A percentile compares a stretch with the other conserved stretches of the same genome.
phyloP scores from a whole-genome alignment of 2,113 vertebrate genomes.

The Melanerpes aurifrons region DNA sequence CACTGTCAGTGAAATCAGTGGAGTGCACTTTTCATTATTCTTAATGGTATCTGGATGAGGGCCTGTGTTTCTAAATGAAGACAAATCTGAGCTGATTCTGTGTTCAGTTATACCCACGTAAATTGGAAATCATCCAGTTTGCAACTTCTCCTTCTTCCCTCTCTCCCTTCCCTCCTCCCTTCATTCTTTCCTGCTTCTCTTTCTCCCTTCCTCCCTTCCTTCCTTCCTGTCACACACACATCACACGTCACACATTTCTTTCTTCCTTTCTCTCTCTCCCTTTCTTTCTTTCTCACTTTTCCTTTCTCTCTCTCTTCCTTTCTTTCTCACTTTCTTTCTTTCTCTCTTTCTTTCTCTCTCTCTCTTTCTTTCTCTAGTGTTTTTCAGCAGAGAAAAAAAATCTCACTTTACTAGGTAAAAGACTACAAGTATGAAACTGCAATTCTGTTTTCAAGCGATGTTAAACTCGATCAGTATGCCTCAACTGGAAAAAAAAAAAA shows the following conservation, averaged over 20 bases:
- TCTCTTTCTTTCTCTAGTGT: not conserved
- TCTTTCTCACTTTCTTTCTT: too few relatives aligned
- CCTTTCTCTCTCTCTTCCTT: not conserved
- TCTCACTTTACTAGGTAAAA: not conserved
- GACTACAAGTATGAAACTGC: not conserved
- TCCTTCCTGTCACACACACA: too few relatives aligned
- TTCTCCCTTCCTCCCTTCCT: too few relatives aligned
- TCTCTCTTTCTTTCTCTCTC: not conserved
- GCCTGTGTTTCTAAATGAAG: slow-evolving; percentile 41
- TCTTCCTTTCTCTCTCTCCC: too few relatives aligned
- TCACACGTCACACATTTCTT: too few relatives aligned
- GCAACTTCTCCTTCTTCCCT: not conserved
- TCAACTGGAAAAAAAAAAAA: not conserved
- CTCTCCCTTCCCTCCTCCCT: too few relatives aligned
- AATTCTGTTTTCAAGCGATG: not conserved
- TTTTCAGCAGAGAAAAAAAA: not conserved
- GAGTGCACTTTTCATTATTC: slow-evolving; percentile 44
- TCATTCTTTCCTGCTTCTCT: too few relatives aligned
- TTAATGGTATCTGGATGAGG: slow-evolving; percentile 30
- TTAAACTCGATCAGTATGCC: not conserved
- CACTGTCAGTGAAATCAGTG: slow-evolving; percentile 22
- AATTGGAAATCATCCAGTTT: slow-evolving; percentile 36
- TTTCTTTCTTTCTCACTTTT: too few relatives aligned
- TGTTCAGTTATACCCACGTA: slow-evolving; percentile 6
- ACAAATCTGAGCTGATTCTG: not conserved